Evolutionary conservation across 2,888 invertebrate species (phyloP).

Genomic region (Ochropleura plecta): DNA sequence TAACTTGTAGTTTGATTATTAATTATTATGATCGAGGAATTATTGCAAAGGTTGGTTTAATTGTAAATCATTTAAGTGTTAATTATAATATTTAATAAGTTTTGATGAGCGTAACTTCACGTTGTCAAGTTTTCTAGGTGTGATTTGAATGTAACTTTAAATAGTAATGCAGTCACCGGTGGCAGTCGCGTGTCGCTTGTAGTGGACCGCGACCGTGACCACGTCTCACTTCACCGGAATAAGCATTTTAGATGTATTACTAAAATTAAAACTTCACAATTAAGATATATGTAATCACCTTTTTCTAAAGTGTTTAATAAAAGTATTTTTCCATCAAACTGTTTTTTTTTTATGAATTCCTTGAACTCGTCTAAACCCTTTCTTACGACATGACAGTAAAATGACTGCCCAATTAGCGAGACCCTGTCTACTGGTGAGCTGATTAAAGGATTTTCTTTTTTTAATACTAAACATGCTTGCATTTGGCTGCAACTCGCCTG

Average conservation of each 20-base stretch:
- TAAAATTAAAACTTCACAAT: slow-evolving; percentile 71
- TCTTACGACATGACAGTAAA: background rate
- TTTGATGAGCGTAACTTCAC: slow-evolving; percentile 71
- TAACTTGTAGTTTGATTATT: slow-evolving; percentile 58
- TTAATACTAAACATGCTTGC: too few relatives aligned
- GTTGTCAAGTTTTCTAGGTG: slow-evolving; percentile 74
- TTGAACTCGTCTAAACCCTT: background rate
- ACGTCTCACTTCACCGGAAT: slow-evolving; percentile 46
- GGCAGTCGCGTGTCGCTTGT: slow-evolving; percentile 20
- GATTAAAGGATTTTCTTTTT: background rate
- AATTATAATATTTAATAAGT: slow-evolving; percentile 71
- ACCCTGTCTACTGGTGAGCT: background rate
- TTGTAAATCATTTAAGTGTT: slow-evolving; percentile 70
- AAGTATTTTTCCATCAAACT: slow-evolving; percentile 75
- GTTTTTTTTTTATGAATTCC: slow-evolving; percentile 47
- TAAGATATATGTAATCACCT: slow-evolving; percentile 77
- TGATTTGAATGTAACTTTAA: slow-evolving; percentile 73
- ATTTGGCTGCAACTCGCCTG: too few relatives aligned
- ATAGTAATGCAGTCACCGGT: slow-evolving; percentile 64
- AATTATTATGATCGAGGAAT: slow-evolving; percentile 38
- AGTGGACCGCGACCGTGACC: slow-evolving; percentile 9
- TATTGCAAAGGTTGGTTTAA: slow-evolving; percentile 52
- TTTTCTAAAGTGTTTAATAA: slow-evolving; percentile 81
- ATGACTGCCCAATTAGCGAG: background rate
- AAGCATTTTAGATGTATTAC: slow-evolving; percentile 59